Evolutionary conservation across 1,140 invertebrate genomes (phyloP), one percentile per base, ranked within the genome.

Genomic region (Protaetia brevitarsis): DNA sequence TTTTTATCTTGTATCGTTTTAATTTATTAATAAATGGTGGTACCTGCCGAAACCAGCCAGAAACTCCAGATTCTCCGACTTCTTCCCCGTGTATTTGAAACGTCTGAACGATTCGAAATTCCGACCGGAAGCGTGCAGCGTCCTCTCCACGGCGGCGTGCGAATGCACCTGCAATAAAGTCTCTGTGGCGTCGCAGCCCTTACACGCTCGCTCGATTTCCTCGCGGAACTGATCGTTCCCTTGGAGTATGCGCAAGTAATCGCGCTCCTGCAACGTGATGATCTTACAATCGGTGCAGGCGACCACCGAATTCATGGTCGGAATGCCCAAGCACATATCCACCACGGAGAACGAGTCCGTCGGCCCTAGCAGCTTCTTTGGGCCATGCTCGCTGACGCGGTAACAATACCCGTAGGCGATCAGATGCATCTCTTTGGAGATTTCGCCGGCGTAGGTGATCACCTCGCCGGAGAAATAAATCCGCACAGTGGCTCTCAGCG

Each of bases 371-470:
- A 62, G n/a, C 41, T 56, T 61, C 5, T 2, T 16, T 8, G 5
- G 8, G 11, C 30, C 58, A 8, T 26, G 26, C n/a, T 11, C 1
- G 21, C 10, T 29, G 7, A 16, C 21, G 16, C 51, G 10, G 5
- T 62, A n/a, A 36, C 65, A 66, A 21, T 29, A 66, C 0, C 65
- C 65, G n/a, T 51, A 21, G 0, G 16, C 21, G 7, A 66, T 45
- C 23, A 66, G 10, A 56, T 66, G 23, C 26, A 62, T 45, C 7
- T 66, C 57, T 16, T 66, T 61, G 28, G 34, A 63, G 8, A 66
- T 58, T 37, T 68, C 64, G 3, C 70, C 71, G 3, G 57, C 36
- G 34, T 62, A 66, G 2, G 27, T 45, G n/a, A 66, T 61, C 6
- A 62, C 31, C 30, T 66, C 36, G 1, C 57, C 57, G 1, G 57